These are phyloP conservation scores for Oegoconia quadripuncta DNA, from an alignment of 2,888 invertebrate genomes.

Conservation along the genomic window DNA sequence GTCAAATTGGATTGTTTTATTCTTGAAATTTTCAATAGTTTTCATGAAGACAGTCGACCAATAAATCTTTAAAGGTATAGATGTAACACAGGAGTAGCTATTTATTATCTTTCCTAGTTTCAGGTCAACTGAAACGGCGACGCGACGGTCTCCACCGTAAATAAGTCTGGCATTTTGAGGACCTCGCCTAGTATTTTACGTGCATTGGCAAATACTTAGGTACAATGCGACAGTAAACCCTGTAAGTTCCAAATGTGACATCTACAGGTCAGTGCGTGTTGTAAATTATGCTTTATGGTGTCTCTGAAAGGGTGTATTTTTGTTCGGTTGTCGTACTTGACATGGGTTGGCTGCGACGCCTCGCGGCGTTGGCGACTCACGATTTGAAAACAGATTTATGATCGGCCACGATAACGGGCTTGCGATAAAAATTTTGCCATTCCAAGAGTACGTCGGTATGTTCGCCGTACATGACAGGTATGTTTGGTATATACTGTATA, in stretches of 20 bases:
- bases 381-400: conserved; percentile 79
- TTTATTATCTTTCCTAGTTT: conserved; percentile 20
- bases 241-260: conserved; percentile 52
- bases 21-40: too few species aligned
- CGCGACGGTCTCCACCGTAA: conserved; percentile 56
- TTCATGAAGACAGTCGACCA: neutral
- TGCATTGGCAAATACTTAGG: conserved; percentile 77
- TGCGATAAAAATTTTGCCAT: conserved; percentile 75
- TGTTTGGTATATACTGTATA: neutral
- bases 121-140: conserved; percentile 26
- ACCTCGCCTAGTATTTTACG: conserved; percentile 72
- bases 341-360: conserved; percentile 50
- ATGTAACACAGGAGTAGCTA: conserved; percentile 18
- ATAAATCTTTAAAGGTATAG: neutral
- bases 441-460: conserved; percentile 43
- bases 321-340: conserved; percentile 35
- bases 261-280: conserved; percentile 41
- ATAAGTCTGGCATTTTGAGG: conserved; percentile 73
- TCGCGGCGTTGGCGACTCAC: conserved; percentile 64
- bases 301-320: conserved; percentile 45
- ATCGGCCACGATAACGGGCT: conserved; percentile 75
- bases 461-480: conserved; percentile 22
- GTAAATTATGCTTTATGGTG: conserved; percentile 62
- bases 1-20: too few species aligned
- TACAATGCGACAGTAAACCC: conserved; percentile 71